Evolutionary conservation across 2,113 vertebrate genomes (phyloP).

Genomic region (Podilymbus podiceps): DNA sequence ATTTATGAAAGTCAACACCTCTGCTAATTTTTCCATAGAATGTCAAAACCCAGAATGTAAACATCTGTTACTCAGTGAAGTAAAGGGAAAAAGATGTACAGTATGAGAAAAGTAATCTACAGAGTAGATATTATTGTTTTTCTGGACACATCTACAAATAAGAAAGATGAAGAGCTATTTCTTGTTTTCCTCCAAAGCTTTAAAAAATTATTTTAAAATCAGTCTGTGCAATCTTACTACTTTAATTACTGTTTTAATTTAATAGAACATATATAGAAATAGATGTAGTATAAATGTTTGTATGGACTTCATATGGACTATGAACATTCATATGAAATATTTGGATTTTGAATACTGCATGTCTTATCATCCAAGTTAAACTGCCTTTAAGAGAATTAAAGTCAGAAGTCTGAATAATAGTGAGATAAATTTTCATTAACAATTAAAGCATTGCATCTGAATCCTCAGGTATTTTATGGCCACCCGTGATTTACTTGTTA

Average conservation of each 20-base stretch:
- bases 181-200: neutral
- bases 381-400: neutral
- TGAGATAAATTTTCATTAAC: neutral
- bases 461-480: neutral
- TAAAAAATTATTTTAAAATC: neutral
- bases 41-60: slow-evolving; percentile 60
- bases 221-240: neutral
- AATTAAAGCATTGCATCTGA: neutral
- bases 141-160: neutral
- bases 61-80: slow-evolving; percentile 41
- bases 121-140: neutral
- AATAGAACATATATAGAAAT: neutral
- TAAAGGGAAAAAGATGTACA: neutral
- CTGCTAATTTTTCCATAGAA: slow-evolving; percentile 76
- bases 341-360: neutral
- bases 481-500: neutral
- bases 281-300: neutral
- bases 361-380: neutral
- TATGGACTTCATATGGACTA: neutral
- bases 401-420: neutral
- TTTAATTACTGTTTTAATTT: neutral
- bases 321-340: neutral
- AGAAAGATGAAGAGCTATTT: neutral
- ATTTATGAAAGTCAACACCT: slow-evolving; percentile 79
- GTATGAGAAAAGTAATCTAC: neutral